Evolutionary conservation across 2,113 vertebrate species (phyloP).

Genomic region (Percina caprodes): DNA sequence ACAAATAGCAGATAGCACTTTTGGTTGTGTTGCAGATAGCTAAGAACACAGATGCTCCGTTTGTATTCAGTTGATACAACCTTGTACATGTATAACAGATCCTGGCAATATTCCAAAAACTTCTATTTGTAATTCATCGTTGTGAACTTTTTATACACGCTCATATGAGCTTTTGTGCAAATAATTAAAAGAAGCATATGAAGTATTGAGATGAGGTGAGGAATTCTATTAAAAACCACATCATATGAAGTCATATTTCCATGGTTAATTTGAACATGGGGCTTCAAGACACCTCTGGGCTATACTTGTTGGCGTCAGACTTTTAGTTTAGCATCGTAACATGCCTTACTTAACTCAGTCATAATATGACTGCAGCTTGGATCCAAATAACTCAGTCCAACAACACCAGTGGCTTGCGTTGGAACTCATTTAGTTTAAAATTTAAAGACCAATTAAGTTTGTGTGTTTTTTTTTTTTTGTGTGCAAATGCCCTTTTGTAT

Average conservation of each 20-base stretch:
- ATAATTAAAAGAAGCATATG: background rate
- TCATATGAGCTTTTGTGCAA: background rate
- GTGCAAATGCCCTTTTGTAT: conserved; percentile 32
- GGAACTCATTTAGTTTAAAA: conserved; percentile 51
- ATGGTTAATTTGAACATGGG: conserved; percentile 21
- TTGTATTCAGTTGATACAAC: background rate
- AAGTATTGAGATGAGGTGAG: background rate
- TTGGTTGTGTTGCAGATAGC: background rate
- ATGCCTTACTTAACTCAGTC: conserved; percentile 60
- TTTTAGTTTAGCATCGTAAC: conserved; percentile 46
- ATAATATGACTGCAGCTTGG: conserved; percentile 54
- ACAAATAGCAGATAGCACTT: too few relatives aligned
- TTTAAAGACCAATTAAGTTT: conserved; percentile 47
- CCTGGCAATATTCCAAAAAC: background rate
- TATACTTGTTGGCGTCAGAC: conserved; percentile 49
- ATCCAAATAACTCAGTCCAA: conserved; percentile 48
- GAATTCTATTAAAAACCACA: conserved; percentile 14
- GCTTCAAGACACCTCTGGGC: conserved; percentile 18
- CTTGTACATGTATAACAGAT: background rate
- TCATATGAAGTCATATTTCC: conserved; percentile 41
- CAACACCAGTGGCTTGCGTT: conserved; percentile 47
- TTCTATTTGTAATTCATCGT: background rate
- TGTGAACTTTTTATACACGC: background rate
- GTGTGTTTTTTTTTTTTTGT: conserved; percentile 36
- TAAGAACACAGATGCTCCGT: background rate